phyloP scores from a whole-genome alignment of 1,140 invertebrate genomes.

The Nebria ingens region DNA sequence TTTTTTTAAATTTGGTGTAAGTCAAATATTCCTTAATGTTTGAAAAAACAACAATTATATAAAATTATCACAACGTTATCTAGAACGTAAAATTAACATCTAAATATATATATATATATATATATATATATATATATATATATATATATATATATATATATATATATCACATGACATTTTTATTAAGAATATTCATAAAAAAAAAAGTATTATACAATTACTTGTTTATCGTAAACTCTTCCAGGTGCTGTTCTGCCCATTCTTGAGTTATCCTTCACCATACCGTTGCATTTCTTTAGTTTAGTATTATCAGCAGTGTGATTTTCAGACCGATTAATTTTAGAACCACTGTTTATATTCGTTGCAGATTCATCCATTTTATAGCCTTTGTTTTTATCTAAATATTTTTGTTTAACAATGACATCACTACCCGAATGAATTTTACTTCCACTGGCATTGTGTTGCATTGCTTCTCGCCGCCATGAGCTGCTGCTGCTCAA shows the following conservation, averaged over 20 bases:
- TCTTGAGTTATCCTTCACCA: background rate
- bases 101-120: no score
- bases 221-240: background rate
- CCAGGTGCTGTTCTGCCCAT: background rate
- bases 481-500: background rate
- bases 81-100: no score
- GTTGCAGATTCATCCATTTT: background rate
- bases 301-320: background rate
- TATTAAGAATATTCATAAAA: no score
- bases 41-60: no score
- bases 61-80: no score
- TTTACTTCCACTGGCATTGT: background rate
- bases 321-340: background rate
- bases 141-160: no score
- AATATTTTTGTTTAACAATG: background rate
- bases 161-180: no score
- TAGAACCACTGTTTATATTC: background rate
- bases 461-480: background rate
- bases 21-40: no score
- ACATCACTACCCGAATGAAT: background rate
- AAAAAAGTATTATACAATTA: no score
- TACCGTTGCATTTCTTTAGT: background rate
- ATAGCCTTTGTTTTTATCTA: background rate
- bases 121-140: no score
- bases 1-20: no score